Conservation (phyloP, 2,113 vertebrate species). For the Silurus glanis region DNA sequence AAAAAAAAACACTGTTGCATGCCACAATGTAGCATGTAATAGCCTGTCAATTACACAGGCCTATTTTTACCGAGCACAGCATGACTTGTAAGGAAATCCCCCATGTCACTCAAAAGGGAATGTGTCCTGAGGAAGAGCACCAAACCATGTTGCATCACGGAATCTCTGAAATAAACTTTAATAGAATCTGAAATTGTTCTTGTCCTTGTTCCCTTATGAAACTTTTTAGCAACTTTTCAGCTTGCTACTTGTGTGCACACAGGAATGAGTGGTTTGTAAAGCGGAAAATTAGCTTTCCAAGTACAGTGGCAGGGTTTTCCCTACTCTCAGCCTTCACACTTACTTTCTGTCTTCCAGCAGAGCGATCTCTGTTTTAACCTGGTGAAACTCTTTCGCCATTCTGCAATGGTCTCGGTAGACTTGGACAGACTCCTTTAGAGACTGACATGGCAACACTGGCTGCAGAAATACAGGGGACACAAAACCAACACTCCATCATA, state of each 20-base stretch:
- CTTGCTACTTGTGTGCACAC: not conserved
- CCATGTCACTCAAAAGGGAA: conserved; percentile 32
- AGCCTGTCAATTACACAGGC: conserved; percentile 40
- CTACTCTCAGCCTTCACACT: conserved; percentile 59
- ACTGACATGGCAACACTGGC: conserved; percentile 89
- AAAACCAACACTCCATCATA: not conserved
- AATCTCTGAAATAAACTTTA: not conserved
- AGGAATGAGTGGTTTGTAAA: not conserved
- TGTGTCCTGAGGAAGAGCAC: conserved; percentile 34
- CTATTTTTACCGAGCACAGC: conserved; percentile 46
- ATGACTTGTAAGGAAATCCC: conserved; percentile 49
- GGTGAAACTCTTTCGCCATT: conserved; percentile 92
- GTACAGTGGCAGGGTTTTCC: not conserved
- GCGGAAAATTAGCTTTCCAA: not conserved
- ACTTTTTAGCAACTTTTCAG: not conserved
- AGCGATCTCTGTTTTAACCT: conserved; percentile 91
- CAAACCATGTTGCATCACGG: conserved; percentile 15
- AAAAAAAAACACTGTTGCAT: conserved; percentile 32
- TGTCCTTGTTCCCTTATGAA: conserved; percentile 3
- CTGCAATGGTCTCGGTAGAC: conserved; percentile 95
- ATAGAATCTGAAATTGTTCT: conserved; percentile 12
- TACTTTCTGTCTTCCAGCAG: conserved; percentile 92
- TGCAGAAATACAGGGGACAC: conserved; percentile 59
- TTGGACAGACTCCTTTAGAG: conserved; percentile 89
- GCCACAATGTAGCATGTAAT: conserved; percentile 41